Evolutionary conservation across 2,888 invertebrate genomes (phyloP).

Genomic region (Xanthia icteritia): DNA sequence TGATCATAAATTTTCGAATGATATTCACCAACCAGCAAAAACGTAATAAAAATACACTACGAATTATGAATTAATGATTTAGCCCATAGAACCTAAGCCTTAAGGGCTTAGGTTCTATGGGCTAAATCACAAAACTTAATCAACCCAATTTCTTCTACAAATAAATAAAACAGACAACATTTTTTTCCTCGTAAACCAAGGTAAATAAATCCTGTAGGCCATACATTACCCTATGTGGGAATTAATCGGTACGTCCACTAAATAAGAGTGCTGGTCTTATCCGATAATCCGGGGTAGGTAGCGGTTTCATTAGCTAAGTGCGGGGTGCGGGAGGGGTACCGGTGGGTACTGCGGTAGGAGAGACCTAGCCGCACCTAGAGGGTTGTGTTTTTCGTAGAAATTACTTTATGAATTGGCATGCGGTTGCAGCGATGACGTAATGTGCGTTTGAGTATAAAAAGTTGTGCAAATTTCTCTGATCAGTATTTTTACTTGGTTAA

Average conservation of each 20-base stretch:
- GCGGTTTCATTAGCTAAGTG: slow-evolving; percentile 67
- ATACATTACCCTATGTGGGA: slow-evolving; percentile 31
- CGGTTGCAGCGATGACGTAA: neutral
- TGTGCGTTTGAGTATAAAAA: neutral
- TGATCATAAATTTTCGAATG: too few relatives aligned
- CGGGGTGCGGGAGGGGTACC: slow-evolving; percentile 10
- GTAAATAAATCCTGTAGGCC: slow-evolving; percentile 21
- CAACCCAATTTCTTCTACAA: neutral
- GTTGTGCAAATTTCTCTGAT: neutral
- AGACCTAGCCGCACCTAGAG: slow-evolving; percentile 35
- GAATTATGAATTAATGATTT: neutral
- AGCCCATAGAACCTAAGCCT: neutral
- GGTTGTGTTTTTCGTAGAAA: slow-evolving; percentile 20
- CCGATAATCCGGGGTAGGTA: slow-evolving; percentile 39
- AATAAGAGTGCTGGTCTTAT: slow-evolving; percentile 48
- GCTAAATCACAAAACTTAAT: too few relatives aligned
- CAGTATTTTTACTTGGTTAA: neutral
- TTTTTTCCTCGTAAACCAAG: neutral
- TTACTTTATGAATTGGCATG: neutral
- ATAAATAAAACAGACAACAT: neutral
- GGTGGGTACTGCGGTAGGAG: slow-evolving; percentile 3
- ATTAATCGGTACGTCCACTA: slow-evolving; percentile 48
- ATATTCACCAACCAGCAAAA: too few relatives aligned
- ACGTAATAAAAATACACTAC: neutral
- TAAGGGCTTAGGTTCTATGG: too few relatives aligned